Evolutionary conservation across 1,140 invertebrate species (phyloP).

Genomic region (Dendroctonus ponderosae): DNA sequence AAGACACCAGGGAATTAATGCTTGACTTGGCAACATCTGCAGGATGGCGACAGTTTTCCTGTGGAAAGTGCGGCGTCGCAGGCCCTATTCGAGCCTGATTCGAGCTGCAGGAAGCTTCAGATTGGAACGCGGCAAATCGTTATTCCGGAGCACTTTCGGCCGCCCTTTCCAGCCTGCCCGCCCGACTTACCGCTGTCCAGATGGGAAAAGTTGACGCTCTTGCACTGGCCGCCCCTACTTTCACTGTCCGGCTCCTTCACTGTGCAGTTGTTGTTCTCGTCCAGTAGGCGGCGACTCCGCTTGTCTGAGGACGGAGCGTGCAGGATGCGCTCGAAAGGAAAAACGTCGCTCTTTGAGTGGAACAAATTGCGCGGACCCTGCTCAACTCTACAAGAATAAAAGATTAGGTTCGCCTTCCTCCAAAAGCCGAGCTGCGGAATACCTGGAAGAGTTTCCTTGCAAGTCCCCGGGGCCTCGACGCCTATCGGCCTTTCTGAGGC

Average conservation of each 20-base stretch:
- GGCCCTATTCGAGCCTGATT: background rate
- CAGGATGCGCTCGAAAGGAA: conserved; percentile 30
- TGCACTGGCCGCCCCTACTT: too few species aligned
- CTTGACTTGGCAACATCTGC: conserved; percentile 4
- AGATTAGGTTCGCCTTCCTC: background rate
- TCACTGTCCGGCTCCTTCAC: conserved; percentile 16
- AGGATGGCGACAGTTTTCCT: conserved; percentile 5
- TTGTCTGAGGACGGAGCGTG: background rate
- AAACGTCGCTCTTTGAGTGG: conserved; percentile 37
- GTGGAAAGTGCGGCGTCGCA: conserved; percentile 13
- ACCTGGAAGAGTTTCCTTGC: background rate
- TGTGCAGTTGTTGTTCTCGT: conserved; percentile 33
- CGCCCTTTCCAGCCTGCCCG: too few species aligned
- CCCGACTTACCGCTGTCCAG: too few species aligned
- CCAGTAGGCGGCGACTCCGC: background rate
- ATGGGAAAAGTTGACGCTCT: too few species aligned
- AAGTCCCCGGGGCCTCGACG: conserved; percentile 39
- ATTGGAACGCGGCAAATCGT: too few species aligned
- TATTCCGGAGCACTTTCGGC: too few species aligned
- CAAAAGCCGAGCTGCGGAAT: too few species aligned
- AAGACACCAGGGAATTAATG: too few species aligned
- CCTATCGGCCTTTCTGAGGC: conserved; percentile 47
- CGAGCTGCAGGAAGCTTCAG: background rate
- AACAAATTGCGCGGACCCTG: conserved; percentile 13
- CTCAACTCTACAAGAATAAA: too few species aligned